Evolutionary conservation across 1,140 invertebrate species (phyloP).

Genomic region (Tetraneura akinire): DNA sequence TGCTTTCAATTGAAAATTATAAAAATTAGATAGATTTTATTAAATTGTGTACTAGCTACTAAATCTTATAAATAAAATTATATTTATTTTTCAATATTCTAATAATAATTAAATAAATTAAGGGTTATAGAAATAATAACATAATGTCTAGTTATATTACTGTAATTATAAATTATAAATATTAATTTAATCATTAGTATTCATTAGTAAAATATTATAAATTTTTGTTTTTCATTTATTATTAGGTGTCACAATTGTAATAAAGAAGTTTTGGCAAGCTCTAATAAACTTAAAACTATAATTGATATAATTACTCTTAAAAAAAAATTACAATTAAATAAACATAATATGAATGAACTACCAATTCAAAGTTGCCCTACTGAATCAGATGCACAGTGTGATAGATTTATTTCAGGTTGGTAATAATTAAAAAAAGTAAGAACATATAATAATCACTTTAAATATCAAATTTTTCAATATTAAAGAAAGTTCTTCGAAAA

Average conservation of each 20-base stretch:
- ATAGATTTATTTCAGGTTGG: constrained; percentile 12
- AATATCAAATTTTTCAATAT: background rate
- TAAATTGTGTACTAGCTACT: too few relatives aligned
- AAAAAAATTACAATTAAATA: constrained; percentile 53
- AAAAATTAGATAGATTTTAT: too few relatives aligned
- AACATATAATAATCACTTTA: background rate
- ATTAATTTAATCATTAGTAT: too few relatives aligned
- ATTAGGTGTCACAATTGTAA: constrained; percentile 57
- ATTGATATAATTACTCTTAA: constrained; percentile 67
- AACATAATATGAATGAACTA: constrained; percentile 46
- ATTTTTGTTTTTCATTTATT: constrained; percentile 23
- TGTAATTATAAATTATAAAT: too few relatives aligned
- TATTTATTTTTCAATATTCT: too few relatives aligned
- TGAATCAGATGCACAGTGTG: constrained; percentile 32
- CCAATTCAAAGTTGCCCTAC: constrained; percentile 36
- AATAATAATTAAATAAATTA: too few relatives aligned
- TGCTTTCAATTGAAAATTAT: too few relatives aligned
- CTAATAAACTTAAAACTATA: constrained; percentile 68
- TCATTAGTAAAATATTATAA: too few relatives aligned
- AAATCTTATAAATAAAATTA: too few relatives aligned
- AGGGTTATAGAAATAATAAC: too few relatives aligned
- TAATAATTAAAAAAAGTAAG: background rate
- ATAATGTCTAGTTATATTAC: too few relatives aligned
- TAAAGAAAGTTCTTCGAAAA: constrained; percentile 20
- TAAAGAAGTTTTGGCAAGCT: constrained; percentile 55